Percentiles rank a stretch among this genome's conserved stretches.
These are phyloP conservation scores for Chironomus striatipennis DNA, from an alignment of 1,140 invertebrate genomes.

Conservation along the genomic window DNA sequence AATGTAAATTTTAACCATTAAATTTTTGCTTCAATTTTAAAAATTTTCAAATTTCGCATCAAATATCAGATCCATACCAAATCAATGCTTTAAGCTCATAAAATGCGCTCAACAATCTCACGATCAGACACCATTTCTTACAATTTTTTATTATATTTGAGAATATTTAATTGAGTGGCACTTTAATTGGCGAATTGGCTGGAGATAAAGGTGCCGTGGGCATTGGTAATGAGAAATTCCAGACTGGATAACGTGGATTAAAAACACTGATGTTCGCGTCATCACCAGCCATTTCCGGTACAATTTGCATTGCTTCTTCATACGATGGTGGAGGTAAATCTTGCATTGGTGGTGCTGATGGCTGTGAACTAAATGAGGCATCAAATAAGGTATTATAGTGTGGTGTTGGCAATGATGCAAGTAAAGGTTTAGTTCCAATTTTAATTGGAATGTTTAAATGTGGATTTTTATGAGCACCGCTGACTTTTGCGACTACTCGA, in stretches of 20 bases:
- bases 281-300: background rate
- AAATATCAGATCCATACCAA: no score
- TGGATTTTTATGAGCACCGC: constrained; percentile 3
- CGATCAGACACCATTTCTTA: no score
- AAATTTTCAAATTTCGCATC: no score
- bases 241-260: constrained; percentile 8
- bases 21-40: no score
- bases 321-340: constrained; percentile 5
- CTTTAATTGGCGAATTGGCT: background rate
- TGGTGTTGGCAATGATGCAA: background rate
- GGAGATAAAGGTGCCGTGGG: background rate
- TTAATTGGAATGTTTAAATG: background rate
- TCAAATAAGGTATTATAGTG: background rate
- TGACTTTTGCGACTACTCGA: background rate
- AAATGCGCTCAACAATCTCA: no score
- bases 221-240: background rate
- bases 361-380: background rate
- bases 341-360: background rate
- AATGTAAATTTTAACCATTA: no score
- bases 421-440: background rate
- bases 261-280: background rate
- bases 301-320: background rate
- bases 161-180: constrained; percentile 16
- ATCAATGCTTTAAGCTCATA: no score
- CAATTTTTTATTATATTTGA: background rate